Evolutionary conservation across 2,888 invertebrate species (phyloP).

Genomic region (Cremastinae sp.): DNA sequence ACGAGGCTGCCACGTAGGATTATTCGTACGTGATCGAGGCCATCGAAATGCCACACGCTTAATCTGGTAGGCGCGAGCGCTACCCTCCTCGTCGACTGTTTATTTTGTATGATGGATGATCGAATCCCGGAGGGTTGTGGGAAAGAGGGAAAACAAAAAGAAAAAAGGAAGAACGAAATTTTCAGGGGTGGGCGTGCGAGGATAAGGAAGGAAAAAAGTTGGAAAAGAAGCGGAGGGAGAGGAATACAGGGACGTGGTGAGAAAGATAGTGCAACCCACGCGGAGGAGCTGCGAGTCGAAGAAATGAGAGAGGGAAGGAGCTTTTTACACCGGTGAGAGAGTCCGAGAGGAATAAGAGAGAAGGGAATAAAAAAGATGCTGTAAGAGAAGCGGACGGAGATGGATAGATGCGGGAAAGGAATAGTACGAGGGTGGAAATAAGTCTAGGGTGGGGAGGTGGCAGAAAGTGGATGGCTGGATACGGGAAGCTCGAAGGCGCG

Average conservation of each 20-base stretch:
- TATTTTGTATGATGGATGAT: constrained; percentile 73
- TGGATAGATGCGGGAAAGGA: constrained; percentile 63
- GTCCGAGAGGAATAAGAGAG: constrained; percentile 20
- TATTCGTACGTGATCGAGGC: constrained; percentile 65
- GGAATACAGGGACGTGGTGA: constrained; percentile 22
- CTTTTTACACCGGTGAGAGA: constrained; percentile 40
- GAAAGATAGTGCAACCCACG: constrained; percentile 24
- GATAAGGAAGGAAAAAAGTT: constrained; percentile 44
- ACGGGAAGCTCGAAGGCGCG: constrained; percentile 69
- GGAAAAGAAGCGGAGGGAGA: constrained; percentile 57
- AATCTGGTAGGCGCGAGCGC: constrained; percentile 59
- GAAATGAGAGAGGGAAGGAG: constrained; percentile 62
- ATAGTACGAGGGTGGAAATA: constrained; percentile 58
- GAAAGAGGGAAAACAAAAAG: constrained; percentile 40
- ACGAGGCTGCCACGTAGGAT: constrained; percentile 61
- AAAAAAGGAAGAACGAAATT: constrained; percentile 34
- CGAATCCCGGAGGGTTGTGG: constrained; percentile 61
- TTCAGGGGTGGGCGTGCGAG: constrained; percentile 42
- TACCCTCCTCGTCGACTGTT: constrained; percentile 68
- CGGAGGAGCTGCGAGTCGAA: constrained; percentile 44
- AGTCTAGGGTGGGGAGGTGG: constrained; percentile 39
- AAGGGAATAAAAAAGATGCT: constrained; percentile 23
- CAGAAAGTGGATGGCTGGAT: constrained; percentile 61
- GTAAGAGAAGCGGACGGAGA: constrained; percentile 64
- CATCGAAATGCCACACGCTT: constrained; percentile 57